These are phyloP conservation scores for Aporrectodea caliginosa DNA, from an alignment of 1,140 invertebrate genomes.

Conservation along the genomic window DNA sequence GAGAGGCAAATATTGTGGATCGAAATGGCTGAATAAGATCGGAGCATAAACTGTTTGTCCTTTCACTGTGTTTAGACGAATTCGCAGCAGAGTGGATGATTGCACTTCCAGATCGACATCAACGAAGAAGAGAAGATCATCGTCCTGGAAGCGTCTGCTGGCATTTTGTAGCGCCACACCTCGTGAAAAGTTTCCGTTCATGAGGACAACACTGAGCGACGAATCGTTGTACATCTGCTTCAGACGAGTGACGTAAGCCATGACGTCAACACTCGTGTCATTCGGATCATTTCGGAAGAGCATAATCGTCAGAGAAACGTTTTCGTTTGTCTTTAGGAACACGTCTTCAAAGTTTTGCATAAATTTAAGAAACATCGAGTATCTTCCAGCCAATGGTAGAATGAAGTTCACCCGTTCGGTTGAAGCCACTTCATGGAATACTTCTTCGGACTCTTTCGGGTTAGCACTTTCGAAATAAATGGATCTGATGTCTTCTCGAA, in stretches of 20 bases:
- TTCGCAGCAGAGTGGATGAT: constrained; percentile 49
- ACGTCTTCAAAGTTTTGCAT: constrained; percentile 78
- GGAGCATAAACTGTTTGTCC: constrained; percentile 90
- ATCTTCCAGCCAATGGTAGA: constrained; percentile 78
- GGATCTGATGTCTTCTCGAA: too few relatives aligned
- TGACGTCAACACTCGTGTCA: background rate
- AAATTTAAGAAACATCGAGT: constrained; percentile 77
- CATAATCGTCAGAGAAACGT: constrained; percentile 71
- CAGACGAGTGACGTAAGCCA: constrained; percentile 6
- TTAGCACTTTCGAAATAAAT: too few relatives aligned
- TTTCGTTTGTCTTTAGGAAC: constrained; percentile 65
- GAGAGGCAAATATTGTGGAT: constrained; percentile 62
- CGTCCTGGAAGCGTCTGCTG: constrained; percentile 56
- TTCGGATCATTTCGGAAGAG: constrained; percentile 61
- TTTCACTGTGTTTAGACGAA: constrained; percentile 69
- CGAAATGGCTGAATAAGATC: constrained; percentile 94
- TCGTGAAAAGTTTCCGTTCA: constrained; percentile 56
- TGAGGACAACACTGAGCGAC: constrained; percentile 47
- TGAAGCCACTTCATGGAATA: too few relatives aligned
- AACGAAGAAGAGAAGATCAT: constrained; percentile 66
- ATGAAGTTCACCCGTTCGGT: too few relatives aligned
- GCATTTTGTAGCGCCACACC: constrained; percentile 55
- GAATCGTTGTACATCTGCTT: constrained; percentile 35
- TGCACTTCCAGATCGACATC: constrained; percentile 61
- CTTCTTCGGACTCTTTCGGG: too few relatives aligned